Base-by-base conservation (phyloP, 1,140 invertebrate genomes). In the Lepidurus packardi region DNA sequence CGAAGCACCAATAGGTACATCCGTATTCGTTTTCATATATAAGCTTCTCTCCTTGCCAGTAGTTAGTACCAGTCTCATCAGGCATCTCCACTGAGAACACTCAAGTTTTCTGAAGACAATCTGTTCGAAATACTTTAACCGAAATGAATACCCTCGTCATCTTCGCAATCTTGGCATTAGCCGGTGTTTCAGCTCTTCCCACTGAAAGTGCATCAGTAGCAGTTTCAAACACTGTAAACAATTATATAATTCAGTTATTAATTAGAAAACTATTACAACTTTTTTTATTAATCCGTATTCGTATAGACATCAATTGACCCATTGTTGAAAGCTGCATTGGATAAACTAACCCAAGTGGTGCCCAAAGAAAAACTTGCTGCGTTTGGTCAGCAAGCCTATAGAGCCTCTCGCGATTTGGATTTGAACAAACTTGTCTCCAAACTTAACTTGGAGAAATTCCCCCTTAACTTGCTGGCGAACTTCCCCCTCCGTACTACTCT, bases 251-350 rank as follows among this genome's bases (percentile, higher is more conserved):
- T 65, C 21, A 65, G 34, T 3, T 34, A 65, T 21, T 7, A 7
- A 16, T 7, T 65, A 16, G 7, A 16, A n/a, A 13, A 65, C 47
- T 4, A 21, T 21, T 65, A 65, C 5, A 9, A 65, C 1, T 65
- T 13, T 65, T n/a, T 65, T 65, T n/a, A n/a, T n/a, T n/a, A n/a
- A n/a, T 2, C 8, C 13, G 2, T 34, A 34, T 34, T 34, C 53
- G 1, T 65, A 21, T 65, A 65, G 53, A 65, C 53, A 3, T n/a
- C 53, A 21, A 65, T 65, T 65, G 53, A 65, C 21, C 53, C 53
- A 16, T n/a, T 65, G 53, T 16, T 65, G 53, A 65, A 65, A 21
- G 53, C 53, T 21, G 53, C 53, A 65, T 65, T 65, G 53, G 53
- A 65, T 65, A 65, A 65, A 65, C 21, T 65, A 65, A 65, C 53